phyloP scores from a whole-genome alignment of 2,888 invertebrate species.

The Macrostomum cliftonense region DNA sequence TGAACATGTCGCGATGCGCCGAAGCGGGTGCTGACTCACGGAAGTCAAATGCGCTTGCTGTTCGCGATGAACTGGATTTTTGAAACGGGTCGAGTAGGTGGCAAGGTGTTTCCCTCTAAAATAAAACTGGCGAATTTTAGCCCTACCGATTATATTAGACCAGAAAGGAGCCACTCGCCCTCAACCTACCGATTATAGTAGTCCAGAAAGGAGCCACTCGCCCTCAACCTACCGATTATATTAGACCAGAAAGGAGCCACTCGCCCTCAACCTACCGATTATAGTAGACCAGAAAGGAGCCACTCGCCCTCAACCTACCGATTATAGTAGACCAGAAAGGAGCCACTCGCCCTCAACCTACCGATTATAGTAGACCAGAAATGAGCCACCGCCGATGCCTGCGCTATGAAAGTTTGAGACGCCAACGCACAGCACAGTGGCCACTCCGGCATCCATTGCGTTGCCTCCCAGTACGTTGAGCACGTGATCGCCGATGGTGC shows the following conservation, averaged over 20 bases:
- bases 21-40: too few species aligned
- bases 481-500: too few species aligned
- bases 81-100: too few species aligned
- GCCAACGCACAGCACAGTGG: constrained; percentile 54
- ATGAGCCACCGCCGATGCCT: constrained; percentile 47
- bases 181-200: too few species aligned
- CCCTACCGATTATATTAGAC: constrained; percentile 11
- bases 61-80: too few species aligned
- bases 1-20: too few species aligned
- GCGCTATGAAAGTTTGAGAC: constrained; percentile 54
- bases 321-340: constrained; percentile 25
- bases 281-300: constrained; percentile 12
- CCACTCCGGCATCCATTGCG: constrained; percentile 57
- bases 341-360: constrained; percentile 4
- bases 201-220: too few species aligned
- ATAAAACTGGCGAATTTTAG: too few species aligned
- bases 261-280: constrained; percentile 12
- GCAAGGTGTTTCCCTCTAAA: too few species aligned
- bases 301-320: too few species aligned
- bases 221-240: constrained; percentile 7
- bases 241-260: too few species aligned
- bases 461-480: constrained; percentile 40
- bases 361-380: constrained; percentile 12
- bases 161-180: constrained; percentile 10
- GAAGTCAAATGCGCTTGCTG: too few species aligned